phyloP scores from a whole-genome alignment of 2,113 vertebrate species.

The Lynx canadensis region DNA sequence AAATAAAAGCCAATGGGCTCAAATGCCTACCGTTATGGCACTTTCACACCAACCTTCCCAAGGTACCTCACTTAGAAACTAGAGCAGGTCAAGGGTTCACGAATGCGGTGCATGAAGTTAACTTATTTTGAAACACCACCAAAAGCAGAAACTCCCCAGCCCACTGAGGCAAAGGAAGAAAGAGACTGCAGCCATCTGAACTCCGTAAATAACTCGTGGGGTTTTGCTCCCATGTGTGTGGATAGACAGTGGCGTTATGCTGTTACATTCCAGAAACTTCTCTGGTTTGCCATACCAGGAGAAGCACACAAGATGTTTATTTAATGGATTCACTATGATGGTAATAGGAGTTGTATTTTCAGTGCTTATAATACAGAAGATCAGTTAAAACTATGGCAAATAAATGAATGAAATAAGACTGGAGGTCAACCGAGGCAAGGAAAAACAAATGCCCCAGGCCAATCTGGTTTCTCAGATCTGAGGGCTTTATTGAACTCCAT shows the following conservation, averaged over 20 bases:
- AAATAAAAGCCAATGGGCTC: slow-evolving; percentile 77
- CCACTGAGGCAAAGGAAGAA: not conserved
- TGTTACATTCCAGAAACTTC: not conserved
- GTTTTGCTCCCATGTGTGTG: fast-evolving
- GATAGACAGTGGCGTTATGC: not conserved
- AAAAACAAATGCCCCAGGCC: not conserved
- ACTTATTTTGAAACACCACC: not conserved
- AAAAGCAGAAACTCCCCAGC: not conserved
- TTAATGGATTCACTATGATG: not conserved
- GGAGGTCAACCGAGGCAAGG: not conserved
- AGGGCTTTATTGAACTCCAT: not conserved
- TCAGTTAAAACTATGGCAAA: not conserved
- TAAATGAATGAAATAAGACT: not conserved
- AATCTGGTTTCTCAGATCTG: not conserved
- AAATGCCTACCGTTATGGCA: slow-evolving; percentile 54
- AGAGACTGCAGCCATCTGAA: not conserved
- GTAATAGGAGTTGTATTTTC: slow-evolving; percentile 1
- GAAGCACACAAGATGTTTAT: not conserved
- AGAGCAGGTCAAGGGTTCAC: slow-evolving; percentile 36
- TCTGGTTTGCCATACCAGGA: fast-evolving
- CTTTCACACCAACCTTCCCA: slow-evolving; percentile 25
- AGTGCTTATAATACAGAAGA: slow-evolving; percentile 10
- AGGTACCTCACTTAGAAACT: slow-evolving; percentile 49
- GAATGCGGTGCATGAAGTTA: not conserved
- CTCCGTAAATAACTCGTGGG: not conserved